Evolutionary conservation across 2,888 invertebrate genomes (phyloP).

Genomic region (Hanleya hanleyi): DNA sequence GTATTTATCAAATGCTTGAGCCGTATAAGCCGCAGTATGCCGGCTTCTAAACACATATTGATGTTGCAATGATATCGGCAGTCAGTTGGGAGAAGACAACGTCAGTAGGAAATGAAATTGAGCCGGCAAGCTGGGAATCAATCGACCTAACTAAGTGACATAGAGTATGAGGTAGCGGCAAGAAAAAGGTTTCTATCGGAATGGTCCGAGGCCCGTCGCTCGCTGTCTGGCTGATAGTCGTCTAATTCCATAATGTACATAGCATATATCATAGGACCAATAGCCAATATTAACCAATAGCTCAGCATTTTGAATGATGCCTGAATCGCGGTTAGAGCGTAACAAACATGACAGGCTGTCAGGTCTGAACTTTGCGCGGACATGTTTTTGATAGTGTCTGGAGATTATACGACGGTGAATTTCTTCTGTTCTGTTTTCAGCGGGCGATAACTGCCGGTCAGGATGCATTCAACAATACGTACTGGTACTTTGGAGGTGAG

Average conservation of each 20-base stretch:
- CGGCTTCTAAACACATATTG: slow-evolving; percentile 10
- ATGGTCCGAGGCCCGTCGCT: no score
- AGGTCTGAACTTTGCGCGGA: background rate
- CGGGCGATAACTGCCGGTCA: slow-evolving; percentile 56
- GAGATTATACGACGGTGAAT: no score
- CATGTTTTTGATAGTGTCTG: background rate
- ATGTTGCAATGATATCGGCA: background rate
- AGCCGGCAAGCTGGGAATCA: background rate
- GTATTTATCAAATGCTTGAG: background rate
- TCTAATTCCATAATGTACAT: no score
- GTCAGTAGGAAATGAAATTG: background rate
- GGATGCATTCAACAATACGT: slow-evolving; percentile 58
- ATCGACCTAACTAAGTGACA: background rate
- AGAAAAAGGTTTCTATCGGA: background rate
- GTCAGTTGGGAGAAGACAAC: background rate
- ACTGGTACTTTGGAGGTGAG: slow-evolving; percentile 65
- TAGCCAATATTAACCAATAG: no score
- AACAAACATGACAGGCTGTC: background rate
- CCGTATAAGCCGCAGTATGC: background rate
- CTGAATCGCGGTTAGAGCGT: no score
- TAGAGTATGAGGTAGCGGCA: background rate
- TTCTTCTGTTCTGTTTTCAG: no score
- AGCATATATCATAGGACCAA: no score
- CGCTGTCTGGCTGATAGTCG: no score
- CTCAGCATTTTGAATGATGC: no score